Percentiles rank a stretch among this genome's conserved stretches.
Conservation (phyloP, 2,797 vertebrate species). For the Lacerta viridis region DNA sequence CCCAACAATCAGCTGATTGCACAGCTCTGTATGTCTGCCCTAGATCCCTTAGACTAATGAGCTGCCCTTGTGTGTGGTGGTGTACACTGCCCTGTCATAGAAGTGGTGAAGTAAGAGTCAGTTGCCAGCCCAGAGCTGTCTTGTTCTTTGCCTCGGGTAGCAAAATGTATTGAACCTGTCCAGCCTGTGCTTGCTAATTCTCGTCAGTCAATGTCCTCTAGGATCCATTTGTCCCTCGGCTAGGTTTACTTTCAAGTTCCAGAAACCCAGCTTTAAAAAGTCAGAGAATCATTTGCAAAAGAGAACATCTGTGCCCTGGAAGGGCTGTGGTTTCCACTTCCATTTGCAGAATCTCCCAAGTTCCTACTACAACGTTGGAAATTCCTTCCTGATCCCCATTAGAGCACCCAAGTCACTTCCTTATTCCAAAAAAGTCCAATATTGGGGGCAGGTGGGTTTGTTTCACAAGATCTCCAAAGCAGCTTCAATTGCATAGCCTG, state of each 20-base stretch:
- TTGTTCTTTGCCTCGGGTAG: background rate
- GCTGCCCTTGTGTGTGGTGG: too few relatives aligned
- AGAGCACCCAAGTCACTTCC: background rate
- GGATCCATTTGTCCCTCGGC: background rate
- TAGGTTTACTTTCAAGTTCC: background rate
- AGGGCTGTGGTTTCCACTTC: background rate
- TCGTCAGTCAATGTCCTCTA: background rate
- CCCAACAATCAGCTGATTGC: too few relatives aligned
- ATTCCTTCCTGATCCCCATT: background rate
- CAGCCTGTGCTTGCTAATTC: background rate
- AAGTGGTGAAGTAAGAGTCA: too few relatives aligned
- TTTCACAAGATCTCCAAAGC: too few relatives aligned
- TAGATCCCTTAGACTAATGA: too few relatives aligned
- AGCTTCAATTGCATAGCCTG: too few relatives aligned
- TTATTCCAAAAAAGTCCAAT: too few relatives aligned
- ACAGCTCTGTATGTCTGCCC: too few relatives aligned
- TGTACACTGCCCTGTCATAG: too few relatives aligned
- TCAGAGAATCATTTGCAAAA: background rate
- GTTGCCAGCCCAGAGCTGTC: too few relatives aligned
- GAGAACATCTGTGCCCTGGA: background rate
- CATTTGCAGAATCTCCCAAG: background rate
- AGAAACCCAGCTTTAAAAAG: background rate
- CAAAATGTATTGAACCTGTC: background rate
- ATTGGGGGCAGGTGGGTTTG: too few relatives aligned
- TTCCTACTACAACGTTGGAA: background rate